phyloP scores from a whole-genome alignment of 1,140 invertebrate species.

The Cataglyphis hispanica region DNA sequence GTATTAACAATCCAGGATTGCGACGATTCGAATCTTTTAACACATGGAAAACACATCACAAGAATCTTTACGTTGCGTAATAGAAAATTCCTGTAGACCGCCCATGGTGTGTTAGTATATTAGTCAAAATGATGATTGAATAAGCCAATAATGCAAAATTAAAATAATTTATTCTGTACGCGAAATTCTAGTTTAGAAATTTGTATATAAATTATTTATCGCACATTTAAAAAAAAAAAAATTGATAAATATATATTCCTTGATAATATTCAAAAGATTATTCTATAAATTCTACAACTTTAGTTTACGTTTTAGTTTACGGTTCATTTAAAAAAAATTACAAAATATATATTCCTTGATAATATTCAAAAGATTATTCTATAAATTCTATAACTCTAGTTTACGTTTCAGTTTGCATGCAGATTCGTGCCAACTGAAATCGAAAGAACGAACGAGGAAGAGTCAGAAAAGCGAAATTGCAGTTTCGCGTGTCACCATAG shows the following conservation, averaged over 20 bases:
- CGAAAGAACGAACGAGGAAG: neutral
- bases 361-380: neutral
- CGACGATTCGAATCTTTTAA: conserved; percentile 26
- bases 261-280: neutral
- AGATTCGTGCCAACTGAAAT: neutral
- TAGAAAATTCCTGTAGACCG: neutral
- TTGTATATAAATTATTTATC: neutral
- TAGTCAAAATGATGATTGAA: conserved; percentile 6
- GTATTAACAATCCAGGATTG: conserved; percentile 44
- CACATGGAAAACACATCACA: neutral
- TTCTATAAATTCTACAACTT: neutral
- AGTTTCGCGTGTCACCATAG: conserved; percentile 17
- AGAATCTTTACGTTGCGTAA: neutral
- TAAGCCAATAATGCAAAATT: neutral
- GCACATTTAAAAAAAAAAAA: neutral
- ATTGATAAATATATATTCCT: neutral
- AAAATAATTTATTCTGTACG: neutral
- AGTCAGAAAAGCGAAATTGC: neutral
- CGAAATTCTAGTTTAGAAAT: neutral
- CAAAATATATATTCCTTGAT: too few relatives aligned
- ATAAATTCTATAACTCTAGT: neutral
- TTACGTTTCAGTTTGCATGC: neutral
- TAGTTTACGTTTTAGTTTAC: conserved; percentile 8
- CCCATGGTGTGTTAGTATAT: neutral
- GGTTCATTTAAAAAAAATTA: too few relatives aligned